phyloP scores from a whole-genome alignment of 2,888 invertebrate genomes.

The Doris montereyensis region DNA sequence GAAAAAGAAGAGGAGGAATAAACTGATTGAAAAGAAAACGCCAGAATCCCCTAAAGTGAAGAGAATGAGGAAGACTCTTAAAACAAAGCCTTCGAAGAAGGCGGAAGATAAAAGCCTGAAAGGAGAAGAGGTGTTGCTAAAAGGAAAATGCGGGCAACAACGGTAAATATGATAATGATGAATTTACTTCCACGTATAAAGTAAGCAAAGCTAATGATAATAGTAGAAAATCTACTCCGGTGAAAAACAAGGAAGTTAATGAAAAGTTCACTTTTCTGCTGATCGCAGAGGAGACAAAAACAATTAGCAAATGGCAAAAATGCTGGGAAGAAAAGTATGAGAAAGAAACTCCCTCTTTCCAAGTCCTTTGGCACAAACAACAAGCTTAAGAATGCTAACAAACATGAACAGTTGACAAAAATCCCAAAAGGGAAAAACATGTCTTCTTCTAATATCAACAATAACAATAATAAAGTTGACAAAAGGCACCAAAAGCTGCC shows the following conservation, averaged over 20 bases:
- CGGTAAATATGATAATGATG: slow-evolving; percentile 36
- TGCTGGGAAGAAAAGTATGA: slow-evolving; percentile 8
- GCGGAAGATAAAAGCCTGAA: not conserved
- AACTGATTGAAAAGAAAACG: no score
- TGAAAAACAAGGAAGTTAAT: no score
- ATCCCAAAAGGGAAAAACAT: no score
- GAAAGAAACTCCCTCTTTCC: slow-evolving; percentile 33
- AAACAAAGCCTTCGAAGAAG: not conserved
- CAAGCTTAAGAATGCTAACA: no score
- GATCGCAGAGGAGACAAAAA: not conserved
- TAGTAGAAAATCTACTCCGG: no score
- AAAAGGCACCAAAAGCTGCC: no score
- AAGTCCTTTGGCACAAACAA: slow-evolving; percentile 30
- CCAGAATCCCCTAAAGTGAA: no score
- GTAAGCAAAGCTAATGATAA: no score
- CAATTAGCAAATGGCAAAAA: slow-evolving; percentile 1
- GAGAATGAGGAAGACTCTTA: not conserved
- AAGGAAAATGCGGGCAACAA: slow-evolving; percentile 41
- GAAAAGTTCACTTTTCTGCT: not conserved
- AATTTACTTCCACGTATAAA: slow-evolving; percentile 25
- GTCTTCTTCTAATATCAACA: no score
- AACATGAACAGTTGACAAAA: no score
- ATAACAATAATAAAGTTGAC: no score
- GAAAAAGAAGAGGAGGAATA: not conserved
- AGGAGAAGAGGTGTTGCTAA: slow-evolving; percentile 19